Conservation (phyloP, 2,888 invertebrate genomes). For the Micoletzkya japonica region DNA sequence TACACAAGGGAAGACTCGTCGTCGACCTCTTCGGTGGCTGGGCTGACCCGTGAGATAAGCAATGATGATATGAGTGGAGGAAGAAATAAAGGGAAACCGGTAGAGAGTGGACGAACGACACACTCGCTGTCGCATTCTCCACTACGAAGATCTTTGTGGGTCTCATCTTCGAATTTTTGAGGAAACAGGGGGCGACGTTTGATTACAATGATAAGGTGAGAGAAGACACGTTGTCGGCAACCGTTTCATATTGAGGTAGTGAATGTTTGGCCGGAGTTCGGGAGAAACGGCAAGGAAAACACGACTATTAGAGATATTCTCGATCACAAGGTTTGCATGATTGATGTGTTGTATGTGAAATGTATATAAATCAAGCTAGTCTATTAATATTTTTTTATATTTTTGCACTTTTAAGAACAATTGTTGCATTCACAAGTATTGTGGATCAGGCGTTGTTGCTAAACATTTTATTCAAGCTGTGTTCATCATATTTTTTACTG, state of each 20-base stretch:
- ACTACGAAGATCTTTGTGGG: slow-evolving; percentile 1
- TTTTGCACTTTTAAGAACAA: too few species aligned
- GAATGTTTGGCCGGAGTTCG: slow-evolving; percentile 23
- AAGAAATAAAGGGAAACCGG: neutral
- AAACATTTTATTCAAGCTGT: too few species aligned
- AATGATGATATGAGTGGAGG: neutral
- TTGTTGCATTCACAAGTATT: too few species aligned
- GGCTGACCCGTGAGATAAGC: slow-evolving; percentile 4
- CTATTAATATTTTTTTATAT: too few species aligned
- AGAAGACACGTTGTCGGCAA: neutral
- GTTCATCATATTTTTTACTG: too few species aligned
- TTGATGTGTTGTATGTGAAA: neutral
- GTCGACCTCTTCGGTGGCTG: slow-evolving; percentile 14
- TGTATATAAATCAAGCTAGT: neutral
- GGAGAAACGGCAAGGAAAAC: slow-evolving; percentile 11
- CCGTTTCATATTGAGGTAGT: slow-evolving; percentile 1
- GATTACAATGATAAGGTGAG: slow-evolving; percentile 7
- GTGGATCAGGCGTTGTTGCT: too few species aligned
- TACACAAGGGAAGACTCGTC: slow-evolving; percentile 13
- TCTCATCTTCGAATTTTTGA: neutral
- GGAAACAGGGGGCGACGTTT: too few species aligned
- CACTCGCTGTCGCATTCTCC: neutral
- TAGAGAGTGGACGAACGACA: neutral
- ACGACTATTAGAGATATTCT: neutral
- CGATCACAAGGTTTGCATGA: slow-evolving; percentile 1